These are phyloP conservation scores for Clamator glandarius DNA, from an alignment of 2,797 vertebrate species.

Conservation along the genomic window DNA sequence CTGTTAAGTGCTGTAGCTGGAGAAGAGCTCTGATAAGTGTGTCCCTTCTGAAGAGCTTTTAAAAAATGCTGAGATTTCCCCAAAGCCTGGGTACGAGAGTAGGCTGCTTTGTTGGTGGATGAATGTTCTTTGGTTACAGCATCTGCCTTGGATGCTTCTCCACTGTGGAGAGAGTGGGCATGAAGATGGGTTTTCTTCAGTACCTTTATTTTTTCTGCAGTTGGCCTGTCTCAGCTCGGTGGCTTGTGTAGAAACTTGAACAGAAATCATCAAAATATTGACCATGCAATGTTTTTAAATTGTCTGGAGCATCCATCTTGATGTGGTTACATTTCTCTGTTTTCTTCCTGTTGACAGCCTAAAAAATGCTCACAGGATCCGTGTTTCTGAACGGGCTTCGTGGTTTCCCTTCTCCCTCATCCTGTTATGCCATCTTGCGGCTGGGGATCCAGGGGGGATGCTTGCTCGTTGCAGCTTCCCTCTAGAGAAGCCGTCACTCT, in stretches of 20 bases:
- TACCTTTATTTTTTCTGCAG: not conserved
- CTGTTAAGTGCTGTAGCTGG: conserved; percentile 34
- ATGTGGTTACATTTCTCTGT: not conserved
- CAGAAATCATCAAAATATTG: conserved; percentile 33
- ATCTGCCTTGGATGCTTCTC: not conserved
- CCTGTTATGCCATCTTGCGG: not conserved
- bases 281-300: not conserved
- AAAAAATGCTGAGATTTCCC: not conserved
- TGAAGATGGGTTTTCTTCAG: not conserved
- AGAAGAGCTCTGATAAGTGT: conserved; percentile 1
- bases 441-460: not conserved
- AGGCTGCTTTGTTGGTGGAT: not conserved
- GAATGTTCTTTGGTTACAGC: not conserved
- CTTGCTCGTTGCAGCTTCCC: not conserved
- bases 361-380: not conserved
- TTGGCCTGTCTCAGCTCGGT: not conserved
- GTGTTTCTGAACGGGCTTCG: not conserved
- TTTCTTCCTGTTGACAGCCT: conserved; percentile 30
- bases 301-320: not conserved
- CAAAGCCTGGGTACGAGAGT: not conserved
- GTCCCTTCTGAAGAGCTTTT: not conserved
- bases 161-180: not conserved
- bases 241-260: not conserved
- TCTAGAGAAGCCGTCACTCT: not conserved
- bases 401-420: not conserved